These are phyloP conservation scores for Manis javanica DNA, from an alignment of 2,797 vertebrate genomes.

Conservation along the genomic window DNA sequence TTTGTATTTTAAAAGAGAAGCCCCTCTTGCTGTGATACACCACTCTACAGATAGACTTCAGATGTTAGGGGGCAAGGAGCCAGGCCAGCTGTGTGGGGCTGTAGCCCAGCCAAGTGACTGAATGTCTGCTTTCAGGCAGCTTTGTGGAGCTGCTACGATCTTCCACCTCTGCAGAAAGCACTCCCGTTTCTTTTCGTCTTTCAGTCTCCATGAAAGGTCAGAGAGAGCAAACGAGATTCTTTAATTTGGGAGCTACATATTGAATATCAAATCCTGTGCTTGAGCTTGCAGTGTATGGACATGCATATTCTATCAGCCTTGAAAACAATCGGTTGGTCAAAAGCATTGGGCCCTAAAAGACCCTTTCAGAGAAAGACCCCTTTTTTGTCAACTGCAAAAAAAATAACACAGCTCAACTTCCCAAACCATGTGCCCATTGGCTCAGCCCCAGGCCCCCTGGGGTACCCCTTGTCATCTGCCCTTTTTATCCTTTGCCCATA, in stretches of 20 bases:
- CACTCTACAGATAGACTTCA: conserved; percentile 39
- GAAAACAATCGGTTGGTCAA: neutral
- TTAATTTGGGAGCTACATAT: neutral
- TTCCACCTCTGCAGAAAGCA: neutral
- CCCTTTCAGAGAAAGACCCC: neutral
- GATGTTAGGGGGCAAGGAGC: conserved; percentile 56
- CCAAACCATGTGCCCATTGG: neutral
- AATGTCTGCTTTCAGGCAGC: conserved; percentile 50
- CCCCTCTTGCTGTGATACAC: neutral
- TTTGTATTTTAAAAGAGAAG: conserved; percentile 37
- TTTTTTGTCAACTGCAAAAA: neutral
- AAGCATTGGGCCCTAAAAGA: neutral
- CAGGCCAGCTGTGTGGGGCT: conserved; percentile 74
- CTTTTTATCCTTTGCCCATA: neutral
- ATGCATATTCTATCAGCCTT: neutral
- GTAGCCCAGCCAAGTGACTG: conserved; percentile 58
- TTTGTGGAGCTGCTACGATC: neutral
- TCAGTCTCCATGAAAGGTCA: neutral
- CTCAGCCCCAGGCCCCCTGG: neutral
- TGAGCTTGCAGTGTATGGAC: neutral
- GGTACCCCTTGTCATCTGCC: neutral
- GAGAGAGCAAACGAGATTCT: neutral
- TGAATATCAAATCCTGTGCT: neutral
- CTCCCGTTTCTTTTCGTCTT: neutral
- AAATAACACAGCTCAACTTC: neutral